These are phyloP conservation scores for Petrophora chlorosata DNA, from an alignment of 2,888 invertebrate species.

Conservation along the genomic window DNA sequence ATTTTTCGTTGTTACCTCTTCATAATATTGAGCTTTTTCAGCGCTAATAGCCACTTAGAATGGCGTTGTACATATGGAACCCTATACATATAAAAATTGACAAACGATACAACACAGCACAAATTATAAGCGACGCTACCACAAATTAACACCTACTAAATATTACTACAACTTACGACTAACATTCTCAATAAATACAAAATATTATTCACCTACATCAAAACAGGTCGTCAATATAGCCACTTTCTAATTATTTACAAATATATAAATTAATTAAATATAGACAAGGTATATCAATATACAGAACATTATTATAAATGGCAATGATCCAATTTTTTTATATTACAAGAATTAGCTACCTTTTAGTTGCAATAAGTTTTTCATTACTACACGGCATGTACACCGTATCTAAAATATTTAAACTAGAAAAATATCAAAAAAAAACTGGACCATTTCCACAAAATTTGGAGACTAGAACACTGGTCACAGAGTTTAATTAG, in stretches of 20 bases:
- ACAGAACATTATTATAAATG: constrained; percentile 43
- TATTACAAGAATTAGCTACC: constrained; percentile 41
- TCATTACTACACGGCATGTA: constrained; percentile 16
- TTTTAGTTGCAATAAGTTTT: constrained; percentile 14
- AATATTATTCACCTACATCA: constrained; percentile 47
- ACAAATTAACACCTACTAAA: constrained; percentile 48
- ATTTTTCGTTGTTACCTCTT: constrained; percentile 20
- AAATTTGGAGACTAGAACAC: constrained; percentile 75
- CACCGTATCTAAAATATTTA: constrained; percentile 31
- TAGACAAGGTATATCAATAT: constrained; percentile 50
- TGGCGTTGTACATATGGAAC: constrained; percentile 8
- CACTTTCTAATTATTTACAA: constrained; percentile 56
- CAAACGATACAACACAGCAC: constrained; percentile 26
- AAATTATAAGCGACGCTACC: constrained; percentile 45
- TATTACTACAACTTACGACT: constrained; percentile 61
- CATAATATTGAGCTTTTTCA: constrained; percentile 14
- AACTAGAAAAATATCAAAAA: constrained; percentile 40
- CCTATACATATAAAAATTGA: constrained; percentile 20
- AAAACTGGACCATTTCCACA: constrained; percentile 54
- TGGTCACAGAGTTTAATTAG: constrained; percentile 74
- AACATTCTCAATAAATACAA: constrained; percentile 53
- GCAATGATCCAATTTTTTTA: constrained; percentile 51
- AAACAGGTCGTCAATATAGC: constrained; percentile 48
- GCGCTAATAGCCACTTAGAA: constrained; percentile 7
- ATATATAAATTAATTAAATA: constrained; percentile 56